Conservation (phyloP, 2,888 invertebrate genomes). For the Helobdella robusta region DNA sequence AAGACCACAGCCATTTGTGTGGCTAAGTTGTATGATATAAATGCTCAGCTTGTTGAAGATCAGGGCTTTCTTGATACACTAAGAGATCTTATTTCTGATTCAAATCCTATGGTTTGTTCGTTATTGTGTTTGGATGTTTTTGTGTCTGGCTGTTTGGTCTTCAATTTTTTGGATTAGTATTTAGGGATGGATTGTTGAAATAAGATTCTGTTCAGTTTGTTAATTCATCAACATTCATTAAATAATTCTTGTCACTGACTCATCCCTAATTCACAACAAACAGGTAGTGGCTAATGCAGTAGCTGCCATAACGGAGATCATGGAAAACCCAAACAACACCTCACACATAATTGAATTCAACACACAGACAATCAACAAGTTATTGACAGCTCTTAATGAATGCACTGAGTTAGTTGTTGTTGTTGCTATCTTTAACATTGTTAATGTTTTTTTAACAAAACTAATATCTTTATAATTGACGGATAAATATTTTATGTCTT, state of each 20-base stretch:
- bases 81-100: constrained; percentile 91
- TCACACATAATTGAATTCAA: constrained; percentile 90
- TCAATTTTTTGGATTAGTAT: no score
- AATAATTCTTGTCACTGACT: no score
- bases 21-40: constrained; percentile 94
- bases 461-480: no score
- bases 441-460: no score
- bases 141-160: no score
- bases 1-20: constrained; percentile 99
- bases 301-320: constrained; percentile 93
- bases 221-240: no score
- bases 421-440: no score
- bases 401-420: constrained; percentile 95
- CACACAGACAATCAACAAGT: constrained; percentile 91
- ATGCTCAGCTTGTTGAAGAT: constrained; percentile 63
- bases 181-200: no score
- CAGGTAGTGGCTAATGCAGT: constrained; percentile 85
- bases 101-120: constrained; percentile 83
- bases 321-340: constrained; percentile 87
- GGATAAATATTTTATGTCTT: no score
- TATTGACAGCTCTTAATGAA: constrained; percentile 93
- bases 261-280: no score
- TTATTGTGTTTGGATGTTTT: no score
- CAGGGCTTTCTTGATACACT: constrained; percentile 94
- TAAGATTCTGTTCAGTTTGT: no score